Evolutionary conservation across 1,140 invertebrate species (phyloP).

Genomic region (Venturia canescens): DNA sequence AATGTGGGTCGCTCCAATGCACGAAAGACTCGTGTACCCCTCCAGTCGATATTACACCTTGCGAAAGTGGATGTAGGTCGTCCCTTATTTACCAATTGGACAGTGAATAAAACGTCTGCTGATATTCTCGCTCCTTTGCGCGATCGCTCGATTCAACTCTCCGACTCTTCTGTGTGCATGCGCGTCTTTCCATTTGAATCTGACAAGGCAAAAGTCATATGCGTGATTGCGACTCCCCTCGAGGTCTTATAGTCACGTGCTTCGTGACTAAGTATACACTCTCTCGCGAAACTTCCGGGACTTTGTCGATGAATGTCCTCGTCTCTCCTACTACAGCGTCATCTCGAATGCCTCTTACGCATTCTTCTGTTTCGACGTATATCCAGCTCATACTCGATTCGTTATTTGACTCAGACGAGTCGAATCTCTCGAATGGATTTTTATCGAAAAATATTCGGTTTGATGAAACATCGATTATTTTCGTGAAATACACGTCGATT

Average conservation of each 20-base stretch:
- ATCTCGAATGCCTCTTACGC: background rate
- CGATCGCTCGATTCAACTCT: background rate
- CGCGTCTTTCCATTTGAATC: background rate
- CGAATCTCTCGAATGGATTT: too few species aligned
- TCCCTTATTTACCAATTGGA: conserved; percentile 57
- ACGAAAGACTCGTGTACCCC: background rate
- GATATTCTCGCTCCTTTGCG: background rate
- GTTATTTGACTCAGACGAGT: background rate
- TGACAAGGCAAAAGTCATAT: background rate
- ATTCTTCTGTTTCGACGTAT: background rate
- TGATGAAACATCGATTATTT: too few species aligned
- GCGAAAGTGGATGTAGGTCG: conserved; percentile 43
- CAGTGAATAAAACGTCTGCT: conserved; percentile 28
- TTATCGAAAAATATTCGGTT: too few species aligned
- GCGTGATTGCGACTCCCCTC: background rate
- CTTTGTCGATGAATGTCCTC: conserved; percentile 11
- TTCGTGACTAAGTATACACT: conserved; percentile 5
- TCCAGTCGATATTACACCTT: conserved; percentile 42
- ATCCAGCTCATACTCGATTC: conserved; percentile 4
- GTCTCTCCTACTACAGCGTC: background rate
- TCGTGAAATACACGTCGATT: too few species aligned
- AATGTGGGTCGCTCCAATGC: conserved; percentile 10
- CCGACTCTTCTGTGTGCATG: conserved; percentile 18
- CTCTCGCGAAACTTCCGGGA: conserved; percentile 9
- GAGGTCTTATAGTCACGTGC: background rate